These are phyloP conservation scores for Melanotaenia parkinsoni DNA, from an alignment of 2,797 vertebrate species.

Conservation along the genomic window DNA sequence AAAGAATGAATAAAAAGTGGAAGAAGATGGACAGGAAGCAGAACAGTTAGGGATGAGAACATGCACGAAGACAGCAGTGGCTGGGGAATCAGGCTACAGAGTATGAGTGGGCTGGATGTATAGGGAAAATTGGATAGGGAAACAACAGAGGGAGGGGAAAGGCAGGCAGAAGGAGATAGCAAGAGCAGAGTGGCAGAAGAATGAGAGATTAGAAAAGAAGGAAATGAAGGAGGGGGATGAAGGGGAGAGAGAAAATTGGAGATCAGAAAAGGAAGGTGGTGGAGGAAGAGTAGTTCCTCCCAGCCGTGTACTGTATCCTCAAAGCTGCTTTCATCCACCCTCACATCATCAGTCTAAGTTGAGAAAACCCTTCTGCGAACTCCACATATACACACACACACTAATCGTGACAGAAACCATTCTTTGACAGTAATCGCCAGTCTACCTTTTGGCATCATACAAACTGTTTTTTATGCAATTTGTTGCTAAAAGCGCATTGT, in stretches of 20 bases:
- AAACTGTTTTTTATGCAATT: slow-evolving; percentile 41
- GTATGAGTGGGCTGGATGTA: slow-evolving; percentile 51
- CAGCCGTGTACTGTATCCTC: slow-evolving; percentile 59
- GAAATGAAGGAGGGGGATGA: slow-evolving; percentile 39
- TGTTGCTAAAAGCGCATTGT: slow-evolving; percentile 30
- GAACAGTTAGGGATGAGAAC: slow-evolving; percentile 43
- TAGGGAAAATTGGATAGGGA: slow-evolving; percentile 66
- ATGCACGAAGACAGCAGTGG: slow-evolving; percentile 46
- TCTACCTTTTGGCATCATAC: slow-evolving; percentile 59
- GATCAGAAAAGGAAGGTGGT: slow-evolving; percentile 54
- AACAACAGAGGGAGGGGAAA: slow-evolving; percentile 63
- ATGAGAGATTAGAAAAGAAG: slow-evolving; percentile 47
- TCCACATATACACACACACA: slow-evolving; percentile 34
- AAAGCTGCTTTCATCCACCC: slow-evolving; percentile 74
- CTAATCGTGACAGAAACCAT: slow-evolving; percentile 47
- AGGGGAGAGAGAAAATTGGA: slow-evolving; percentile 42
- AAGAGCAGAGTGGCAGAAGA: slow-evolving; percentile 47
- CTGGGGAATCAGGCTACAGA: slow-evolving; percentile 33
- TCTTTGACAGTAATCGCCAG: slow-evolving; percentile 61
- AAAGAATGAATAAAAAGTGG: slow-evolving; percentile 19
- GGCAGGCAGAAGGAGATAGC: slow-evolving; percentile 61
- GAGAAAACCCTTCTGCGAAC: slow-evolving; percentile 55
- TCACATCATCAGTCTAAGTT: slow-evolving; percentile 52
- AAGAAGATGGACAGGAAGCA: slow-evolving; percentile 37
- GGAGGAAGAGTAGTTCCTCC: slow-evolving; percentile 58